Conservation (phyloP, 2,888 invertebrate genomes). For the Phengaris arion region DNA sequence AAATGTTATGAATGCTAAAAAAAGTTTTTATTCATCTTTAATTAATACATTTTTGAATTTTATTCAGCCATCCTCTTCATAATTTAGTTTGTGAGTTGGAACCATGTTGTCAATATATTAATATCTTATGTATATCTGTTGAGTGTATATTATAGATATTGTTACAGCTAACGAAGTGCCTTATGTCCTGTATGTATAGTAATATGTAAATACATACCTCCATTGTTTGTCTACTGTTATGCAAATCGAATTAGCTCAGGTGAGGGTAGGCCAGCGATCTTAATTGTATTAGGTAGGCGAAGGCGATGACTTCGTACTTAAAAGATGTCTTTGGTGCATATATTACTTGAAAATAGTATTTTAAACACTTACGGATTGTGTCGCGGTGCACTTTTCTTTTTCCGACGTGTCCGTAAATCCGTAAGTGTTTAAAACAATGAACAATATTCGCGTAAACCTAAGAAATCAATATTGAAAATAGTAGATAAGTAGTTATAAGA, state of each 20-base stretch:
- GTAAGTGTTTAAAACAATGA: too few species aligned
- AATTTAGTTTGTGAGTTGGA: not conserved
- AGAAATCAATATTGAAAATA: too few species aligned
- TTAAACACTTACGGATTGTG: too few species aligned
- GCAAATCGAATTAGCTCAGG: slow-evolving; percentile 35
- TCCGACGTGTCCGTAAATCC: too few species aligned
- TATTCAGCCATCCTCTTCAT: not conserved
- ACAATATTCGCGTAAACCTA: too few species aligned
- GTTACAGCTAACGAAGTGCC: slow-evolving; percentile 6
- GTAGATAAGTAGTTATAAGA: too few species aligned
- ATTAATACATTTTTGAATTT: not conserved
- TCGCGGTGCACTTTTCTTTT: too few species aligned
- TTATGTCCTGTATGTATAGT: not conserved
- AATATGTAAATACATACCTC: not conserved
- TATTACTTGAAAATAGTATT: not conserved
- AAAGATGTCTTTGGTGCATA: slow-evolving; percentile 12
- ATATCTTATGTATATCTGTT: not conserved
- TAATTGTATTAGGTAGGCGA: slow-evolving; percentile 32
- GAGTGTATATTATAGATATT: not conserved
- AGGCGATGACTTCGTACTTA: slow-evolving; percentile 20
- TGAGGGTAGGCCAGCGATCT: slow-evolving; percentile 33
- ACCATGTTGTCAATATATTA: not conserved
- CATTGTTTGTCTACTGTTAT: slow-evolving; percentile 21
- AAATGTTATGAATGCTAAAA: too few species aligned
- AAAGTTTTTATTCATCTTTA: not conserved